A percentile compares a stretch with the other conserved stretches of the same genome.
Conservation (phyloP, 2,797 vertebrate species). For the Craterocephalus amniculus region DNA sequence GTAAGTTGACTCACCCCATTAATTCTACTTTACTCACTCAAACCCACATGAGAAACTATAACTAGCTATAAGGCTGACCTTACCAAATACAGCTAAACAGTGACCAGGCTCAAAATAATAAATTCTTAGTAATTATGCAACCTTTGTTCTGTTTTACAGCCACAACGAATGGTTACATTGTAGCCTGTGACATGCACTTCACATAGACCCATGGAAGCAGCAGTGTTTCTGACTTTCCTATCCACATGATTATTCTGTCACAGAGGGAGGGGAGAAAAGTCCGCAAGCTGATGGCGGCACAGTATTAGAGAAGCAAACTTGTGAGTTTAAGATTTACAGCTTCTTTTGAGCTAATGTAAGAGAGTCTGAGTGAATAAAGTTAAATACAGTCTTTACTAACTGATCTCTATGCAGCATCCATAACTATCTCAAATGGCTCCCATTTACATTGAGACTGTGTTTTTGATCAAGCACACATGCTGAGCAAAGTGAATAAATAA, state of each 20-base stretch:
- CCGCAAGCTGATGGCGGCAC: not conserved
- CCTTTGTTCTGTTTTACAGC: not conserved
- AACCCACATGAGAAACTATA: not conserved
- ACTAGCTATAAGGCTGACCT: slow-evolving; percentile 1
- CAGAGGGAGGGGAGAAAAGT: not conserved
- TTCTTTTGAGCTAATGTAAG: slow-evolving; percentile 12
- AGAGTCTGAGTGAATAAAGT: slow-evolving; percentile 11
- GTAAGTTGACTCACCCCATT: not conserved
- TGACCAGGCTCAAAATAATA: slow-evolving; percentile 2
- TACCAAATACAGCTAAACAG: not conserved
- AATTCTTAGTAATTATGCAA: not conserved
- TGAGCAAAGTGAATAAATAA: slow-evolving; percentile 62
- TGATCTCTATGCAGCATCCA: slow-evolving; percentile 3
- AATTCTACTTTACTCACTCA: not conserved
- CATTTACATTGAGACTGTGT: slow-evolving; percentile 25
- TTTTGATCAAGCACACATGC: slow-evolving; percentile 38
- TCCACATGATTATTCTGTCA: not conserved
- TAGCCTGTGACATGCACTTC: not conserved
- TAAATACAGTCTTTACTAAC: slow-evolving; percentile 1
- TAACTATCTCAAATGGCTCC: slow-evolving; percentile 19
- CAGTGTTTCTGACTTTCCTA: not conserved
- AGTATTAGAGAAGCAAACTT: slow-evolving; percentile 21
- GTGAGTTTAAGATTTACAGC: slow-evolving; percentile 9
- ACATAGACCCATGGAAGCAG: not conserved
- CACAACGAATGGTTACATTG: not conserved